Evolutionary conservation across 2,888 invertebrate genomes (phyloP).

Genomic region (Caenorhabditis sp.): DNA sequence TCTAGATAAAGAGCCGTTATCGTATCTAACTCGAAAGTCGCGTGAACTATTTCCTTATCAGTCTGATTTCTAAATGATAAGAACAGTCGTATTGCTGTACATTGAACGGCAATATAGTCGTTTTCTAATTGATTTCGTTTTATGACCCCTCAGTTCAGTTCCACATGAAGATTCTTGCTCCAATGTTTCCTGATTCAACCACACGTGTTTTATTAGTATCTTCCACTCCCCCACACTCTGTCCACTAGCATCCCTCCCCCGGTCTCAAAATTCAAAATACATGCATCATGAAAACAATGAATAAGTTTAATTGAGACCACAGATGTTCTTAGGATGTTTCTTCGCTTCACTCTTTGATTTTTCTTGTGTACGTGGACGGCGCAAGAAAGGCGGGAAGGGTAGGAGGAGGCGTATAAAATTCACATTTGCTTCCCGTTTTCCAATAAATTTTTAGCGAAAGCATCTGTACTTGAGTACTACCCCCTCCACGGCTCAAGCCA

Average conservation of each 20-base stretch:
- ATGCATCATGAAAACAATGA: constrained; percentile 60
- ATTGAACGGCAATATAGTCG: not conserved
- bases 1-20: not conserved
- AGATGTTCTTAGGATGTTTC: constrained; percentile 66
- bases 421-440: constrained; percentile 63
- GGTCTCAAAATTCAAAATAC: constrained; percentile 36
- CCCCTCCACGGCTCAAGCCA: constrained; percentile 23
- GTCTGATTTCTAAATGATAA: not conserved
- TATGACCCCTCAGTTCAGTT: not conserved
- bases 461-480: constrained; percentile 63
- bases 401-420: constrained; percentile 55
- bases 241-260: not conserved
- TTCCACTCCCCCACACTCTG: constrained; percentile 31
- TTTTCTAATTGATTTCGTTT: not conserved
- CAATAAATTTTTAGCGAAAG: constrained; percentile 63
- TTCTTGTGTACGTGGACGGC: constrained; percentile 47
- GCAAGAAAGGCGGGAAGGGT: constrained; percentile 5
- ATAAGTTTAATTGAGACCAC: constrained; percentile 65
- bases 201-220: constrained; percentile 37
- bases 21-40: not conserved
- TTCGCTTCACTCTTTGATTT: constrained; percentile 37
- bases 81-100: not conserved
- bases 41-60: not conserved
- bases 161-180: constrained; percentile 30
- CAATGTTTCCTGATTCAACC: constrained; percentile 16